Conservation (phyloP, 2,113 vertebrate genomes). For the Peromyscus maniculatus region DNA sequence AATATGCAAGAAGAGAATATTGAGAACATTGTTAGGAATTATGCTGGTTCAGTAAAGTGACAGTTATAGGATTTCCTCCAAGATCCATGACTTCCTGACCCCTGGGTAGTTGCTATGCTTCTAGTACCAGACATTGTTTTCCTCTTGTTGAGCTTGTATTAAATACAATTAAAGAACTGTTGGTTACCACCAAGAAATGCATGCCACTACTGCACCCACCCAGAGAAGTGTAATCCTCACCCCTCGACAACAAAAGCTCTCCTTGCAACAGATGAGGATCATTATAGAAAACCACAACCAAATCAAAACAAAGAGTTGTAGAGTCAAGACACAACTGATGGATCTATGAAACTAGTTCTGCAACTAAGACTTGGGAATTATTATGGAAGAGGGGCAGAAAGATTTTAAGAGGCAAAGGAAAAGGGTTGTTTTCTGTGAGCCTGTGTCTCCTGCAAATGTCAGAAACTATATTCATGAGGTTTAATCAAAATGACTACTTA, state of each 20-base stretch:
- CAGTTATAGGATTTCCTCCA: background rate
- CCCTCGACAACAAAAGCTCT: background rate
- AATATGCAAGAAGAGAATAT: background rate
- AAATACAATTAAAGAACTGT: background rate
- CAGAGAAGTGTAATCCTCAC: background rate
- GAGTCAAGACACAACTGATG: background rate
- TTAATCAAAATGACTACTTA: background rate
- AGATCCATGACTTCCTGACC: background rate
- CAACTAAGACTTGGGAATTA: background rate
- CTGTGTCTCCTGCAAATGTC: background rate
- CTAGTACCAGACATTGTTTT: background rate
- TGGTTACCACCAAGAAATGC: background rate
- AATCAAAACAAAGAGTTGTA: background rate
- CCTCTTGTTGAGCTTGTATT: background rate
- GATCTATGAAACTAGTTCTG: background rate
- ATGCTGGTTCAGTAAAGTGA: background rate
- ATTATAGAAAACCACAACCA: background rate
- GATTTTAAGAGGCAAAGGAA: background rate
- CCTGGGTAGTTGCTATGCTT: background rate
- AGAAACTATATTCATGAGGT: background rate
- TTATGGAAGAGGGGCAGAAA: background rate
- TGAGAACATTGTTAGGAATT: background rate
- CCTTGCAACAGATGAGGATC: background rate
- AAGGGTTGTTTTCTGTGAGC: background rate
- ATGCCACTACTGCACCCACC: background rate